These are phyloP conservation scores for Epinotia brunnichana DNA, from an alignment of 2,888 invertebrate species.

Conservation along the genomic window DNA sequence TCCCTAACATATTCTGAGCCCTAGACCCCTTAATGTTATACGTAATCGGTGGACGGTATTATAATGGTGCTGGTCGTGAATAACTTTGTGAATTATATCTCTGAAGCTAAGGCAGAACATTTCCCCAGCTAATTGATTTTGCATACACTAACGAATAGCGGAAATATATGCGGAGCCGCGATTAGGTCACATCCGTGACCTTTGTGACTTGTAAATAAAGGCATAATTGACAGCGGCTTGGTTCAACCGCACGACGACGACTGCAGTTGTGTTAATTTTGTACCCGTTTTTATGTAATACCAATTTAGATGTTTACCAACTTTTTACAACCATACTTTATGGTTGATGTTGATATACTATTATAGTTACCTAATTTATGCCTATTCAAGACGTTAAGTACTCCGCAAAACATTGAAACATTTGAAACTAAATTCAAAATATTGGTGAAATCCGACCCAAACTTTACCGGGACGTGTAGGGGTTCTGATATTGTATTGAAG, in stretches of 20 bases:
- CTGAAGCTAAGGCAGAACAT: constrained; percentile 53
- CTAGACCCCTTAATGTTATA: not conserved
- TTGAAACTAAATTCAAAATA: too few relatives aligned
- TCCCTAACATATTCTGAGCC: not conserved
- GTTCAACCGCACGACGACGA: constrained; percentile 19
- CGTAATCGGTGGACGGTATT: not conserved
- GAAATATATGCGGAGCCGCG: constrained; percentile 52
- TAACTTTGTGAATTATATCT: not conserved
- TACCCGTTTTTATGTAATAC: not conserved
- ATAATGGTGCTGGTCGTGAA: not conserved
- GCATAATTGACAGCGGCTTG: constrained; percentile 35
- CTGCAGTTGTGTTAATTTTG: constrained; percentile 13
- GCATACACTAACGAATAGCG: constrained; percentile 55
- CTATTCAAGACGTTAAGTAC: too few relatives aligned
- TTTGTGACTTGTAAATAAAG: constrained; percentile 44
- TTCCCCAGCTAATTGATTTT: constrained; percentile 71
- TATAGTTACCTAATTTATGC: too few relatives aligned
- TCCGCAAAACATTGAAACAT: too few relatives aligned
- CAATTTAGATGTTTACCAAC: not conserved
- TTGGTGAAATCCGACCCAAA: too few relatives aligned
- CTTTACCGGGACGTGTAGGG: not conserved
- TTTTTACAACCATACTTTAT: not conserved
- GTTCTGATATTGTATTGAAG: not conserved
- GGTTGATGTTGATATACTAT: too few relatives aligned
- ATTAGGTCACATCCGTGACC: constrained; percentile 55